Evolutionary conservation across 2,113 vertebrate species (phyloP).

Genomic region (Strix uralensis): DNA sequence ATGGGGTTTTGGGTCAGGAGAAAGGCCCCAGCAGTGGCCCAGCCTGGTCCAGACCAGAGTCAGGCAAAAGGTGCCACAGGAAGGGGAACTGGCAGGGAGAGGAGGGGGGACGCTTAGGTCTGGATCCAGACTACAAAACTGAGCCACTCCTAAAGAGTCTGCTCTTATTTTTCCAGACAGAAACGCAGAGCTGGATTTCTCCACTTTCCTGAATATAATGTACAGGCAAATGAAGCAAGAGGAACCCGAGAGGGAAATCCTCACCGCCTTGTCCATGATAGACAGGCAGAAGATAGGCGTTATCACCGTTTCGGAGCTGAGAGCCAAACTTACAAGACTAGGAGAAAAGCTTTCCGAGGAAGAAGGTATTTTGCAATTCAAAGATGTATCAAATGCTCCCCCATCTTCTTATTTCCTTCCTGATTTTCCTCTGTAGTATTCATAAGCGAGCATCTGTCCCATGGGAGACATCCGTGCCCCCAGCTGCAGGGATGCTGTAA

Average conservation of each 20-base stretch:
- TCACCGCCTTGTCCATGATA: conserved; percentile 87
- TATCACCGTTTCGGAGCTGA: conserved; percentile 81
- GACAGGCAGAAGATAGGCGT: conserved; percentile 88
- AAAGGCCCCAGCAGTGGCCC: neutral
- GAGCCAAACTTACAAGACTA: conserved; percentile 86
- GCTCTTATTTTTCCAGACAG: conserved; percentile 70
- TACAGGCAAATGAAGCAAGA: conserved; percentile 91
- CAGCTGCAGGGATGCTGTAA: neutral
- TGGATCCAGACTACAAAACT: fast-evolving
- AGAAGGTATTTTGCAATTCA: conserved; percentile 78
- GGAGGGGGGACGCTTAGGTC: fast-evolving
- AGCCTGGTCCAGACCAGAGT: neutral
- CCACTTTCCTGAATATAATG: conserved; percentile 92
- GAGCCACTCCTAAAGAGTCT: neutral
- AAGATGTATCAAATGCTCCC: neutral
- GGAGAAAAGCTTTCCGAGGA: conserved; percentile 90
- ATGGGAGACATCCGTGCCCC: fast-evolving
- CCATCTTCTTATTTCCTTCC: neutral
- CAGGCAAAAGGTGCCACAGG: neutral
- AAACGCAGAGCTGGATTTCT: conserved; percentile 89
- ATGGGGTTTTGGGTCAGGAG: fast-evolving
- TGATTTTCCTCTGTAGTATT: neutral
- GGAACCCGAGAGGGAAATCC: conserved; percentile 87
- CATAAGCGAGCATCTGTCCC: neutral
- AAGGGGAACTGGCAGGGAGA: fast-evolving